A percentile compares a stretch with the other conserved stretches of the same genome.
phyloP scores from a whole-genome alignment of 2,797 vertebrate species.

The Artibeus lituratus region DNA sequence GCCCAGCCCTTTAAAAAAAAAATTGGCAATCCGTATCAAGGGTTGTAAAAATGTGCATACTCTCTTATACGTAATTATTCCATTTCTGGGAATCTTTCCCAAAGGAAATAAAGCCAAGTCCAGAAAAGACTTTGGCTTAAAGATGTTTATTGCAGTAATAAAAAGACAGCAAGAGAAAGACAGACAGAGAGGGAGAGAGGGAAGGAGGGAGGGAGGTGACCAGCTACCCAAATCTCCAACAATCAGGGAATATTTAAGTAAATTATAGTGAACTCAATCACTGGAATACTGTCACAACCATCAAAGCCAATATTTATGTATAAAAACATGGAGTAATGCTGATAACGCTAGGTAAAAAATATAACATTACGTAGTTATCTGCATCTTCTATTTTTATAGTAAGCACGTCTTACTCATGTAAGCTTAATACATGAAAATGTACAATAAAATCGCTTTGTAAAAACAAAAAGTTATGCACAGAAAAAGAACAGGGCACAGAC shows the following conservation, averaged over 20 bases:
- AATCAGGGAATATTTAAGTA: slow-evolving; percentile 17
- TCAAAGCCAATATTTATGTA: neutral
- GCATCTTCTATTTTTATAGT: neutral
- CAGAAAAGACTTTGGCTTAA: slow-evolving; percentile 41
- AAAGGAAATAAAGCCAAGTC: slow-evolving; percentile 63
- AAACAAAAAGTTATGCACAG: neutral
- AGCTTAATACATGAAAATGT: neutral
- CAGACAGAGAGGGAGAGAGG: neutral
- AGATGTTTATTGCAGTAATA: slow-evolving; percentile 44
- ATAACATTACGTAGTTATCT: neutral
- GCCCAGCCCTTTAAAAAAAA: neutral
- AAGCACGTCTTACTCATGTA: neutral
- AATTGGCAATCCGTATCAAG: neutral
- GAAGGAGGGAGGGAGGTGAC: too few relatives aligned
- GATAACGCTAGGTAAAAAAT: neutral
- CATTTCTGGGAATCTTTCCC: slow-evolving; percentile 59
- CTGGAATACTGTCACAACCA: neutral
- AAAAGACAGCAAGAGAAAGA: neutral
- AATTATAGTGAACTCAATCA: neutral
- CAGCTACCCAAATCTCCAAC: neutral
- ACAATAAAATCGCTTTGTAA: neutral
- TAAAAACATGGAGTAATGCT: neutral
- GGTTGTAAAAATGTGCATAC: slow-evolving; percentile 31
- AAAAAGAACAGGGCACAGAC: neutral
- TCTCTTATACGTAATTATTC: slow-evolving; percentile 38